Evolutionary conservation across 2,113 vertebrate genomes (phyloP), one percentile per base, ranked within the genome.

Genomic region (Ginglymostoma cirratum): DNA sequence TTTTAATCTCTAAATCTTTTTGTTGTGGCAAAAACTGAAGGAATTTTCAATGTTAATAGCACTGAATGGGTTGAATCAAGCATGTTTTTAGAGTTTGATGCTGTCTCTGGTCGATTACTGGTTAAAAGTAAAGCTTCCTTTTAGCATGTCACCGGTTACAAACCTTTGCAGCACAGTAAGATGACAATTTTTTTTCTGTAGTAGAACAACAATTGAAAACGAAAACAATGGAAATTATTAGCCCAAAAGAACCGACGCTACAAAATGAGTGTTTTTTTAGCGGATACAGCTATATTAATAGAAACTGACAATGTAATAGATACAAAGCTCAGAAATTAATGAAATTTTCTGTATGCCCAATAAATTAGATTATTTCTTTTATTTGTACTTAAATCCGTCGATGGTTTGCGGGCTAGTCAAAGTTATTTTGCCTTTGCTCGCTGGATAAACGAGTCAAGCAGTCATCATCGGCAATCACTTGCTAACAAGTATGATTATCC

Each of bases 81-180:
- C 0, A 24, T 94, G 65, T 3, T 94, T 42, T 55, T 52, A 89
- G 86, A 17, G 27, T 89, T 89, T 89, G 86, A 27, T 89, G 48
- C 48, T 89, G 86, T 15, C 30, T 34, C 48, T 89, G 86, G 48
- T 89, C 61, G 86, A 89, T 61, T 61, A 24, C 86, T 89, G 52
- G 55, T 89, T 89, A 61, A 55, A 89, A 61, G 24, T 94, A 19
- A 69, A 94, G 38, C 92, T 94, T 94, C n/a, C 67, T 95, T 92
- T 95, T 30, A 30, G 66, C 42, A 42, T 70, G 67, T 24, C 23
- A 48, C 67, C 17, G 23, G n/a, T 72, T 24, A 69, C 42, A 95
- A 24, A 34, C 42, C 42, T 89, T 89, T 27, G 2, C 3, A 48
- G 23, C 24, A 14, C 2, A 27, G 30, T 89, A 72, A 5, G 67